Evolutionary conservation across 2,797 vertebrate species (phyloP).

Genomic region (Rhinoraja longicauda): DNA sequence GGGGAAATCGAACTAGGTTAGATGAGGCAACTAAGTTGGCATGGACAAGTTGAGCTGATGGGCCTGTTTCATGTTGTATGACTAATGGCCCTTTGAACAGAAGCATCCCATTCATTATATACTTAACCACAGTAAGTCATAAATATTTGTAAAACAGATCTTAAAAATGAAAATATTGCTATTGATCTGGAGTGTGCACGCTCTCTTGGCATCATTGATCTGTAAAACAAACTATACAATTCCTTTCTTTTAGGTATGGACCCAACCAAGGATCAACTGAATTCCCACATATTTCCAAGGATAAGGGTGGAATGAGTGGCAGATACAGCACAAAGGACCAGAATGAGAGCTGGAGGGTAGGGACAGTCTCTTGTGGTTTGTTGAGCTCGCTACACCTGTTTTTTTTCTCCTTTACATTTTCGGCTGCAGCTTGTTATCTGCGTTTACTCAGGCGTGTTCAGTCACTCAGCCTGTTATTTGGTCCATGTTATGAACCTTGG

Average conservation of each 20-base stretch:
- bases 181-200: not conserved
- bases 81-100: not conserved
- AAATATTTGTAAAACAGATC: not conserved
- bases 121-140: not conserved
- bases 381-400: not conserved
- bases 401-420: not conserved
- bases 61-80: no score
- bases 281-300: not conserved
- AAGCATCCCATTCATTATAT: not conserved
- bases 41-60: no score
- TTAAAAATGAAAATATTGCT: not conserved
- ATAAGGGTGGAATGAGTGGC: not conserved
- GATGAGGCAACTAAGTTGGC: no score
- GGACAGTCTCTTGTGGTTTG: not conserved
- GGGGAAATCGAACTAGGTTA: no score
- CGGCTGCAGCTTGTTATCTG: not conserved
- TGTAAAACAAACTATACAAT: not conserved
- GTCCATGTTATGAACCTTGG: not conserved
- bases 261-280: not conserved
- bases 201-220: not conserved
- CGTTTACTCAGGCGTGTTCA: not conserved
- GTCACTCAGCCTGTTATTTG: not conserved
- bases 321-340: conserved; percentile 16
- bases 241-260: not conserved
- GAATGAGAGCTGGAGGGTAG: conserved; percentile 23